Evolutionary conservation across 2,113 vertebrate species (phyloP), one percentile per base, ranked within the genome.

Genomic region (Willisornis vidua): DNA sequence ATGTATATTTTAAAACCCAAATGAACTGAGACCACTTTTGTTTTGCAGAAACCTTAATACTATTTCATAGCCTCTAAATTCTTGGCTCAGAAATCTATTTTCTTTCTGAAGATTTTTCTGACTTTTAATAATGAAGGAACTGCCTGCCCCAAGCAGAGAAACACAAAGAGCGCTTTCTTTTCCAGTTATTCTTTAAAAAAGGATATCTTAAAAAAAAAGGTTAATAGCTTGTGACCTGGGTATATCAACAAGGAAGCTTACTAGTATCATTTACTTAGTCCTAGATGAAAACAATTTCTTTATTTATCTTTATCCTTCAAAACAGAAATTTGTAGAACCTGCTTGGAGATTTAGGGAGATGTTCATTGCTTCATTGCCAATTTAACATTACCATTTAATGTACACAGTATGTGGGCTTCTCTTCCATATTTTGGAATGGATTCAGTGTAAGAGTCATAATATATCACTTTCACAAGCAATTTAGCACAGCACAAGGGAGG

Each of bases 401-500:
- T 91, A 92, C 93, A 93, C 90, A 95, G 88, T 94, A 94, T 93
- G 85, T 93, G 86, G 95, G 78, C 94, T 93, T 90, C 80, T 95
- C 39, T 94, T 97, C 62, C 76, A n/a, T 94, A 58, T 94, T 96
- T 95, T 95, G 62, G 57, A 72, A 67, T 76, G 90, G 51, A 91
- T 83, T 65, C 57, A 86, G 59, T 73, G 73, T 83, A 87, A 90
- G 90, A 93, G 87, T 93, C 28, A 58, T 88, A 95, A 96, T 94
- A 95, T 91, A 96, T 91, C 85, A 94, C 80, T 94, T 96, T 97
- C 94, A 97, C 91, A 97, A 97, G 91, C 88, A 97, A 97, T 97
- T 96, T 96, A 94, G 87, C 92, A 94, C 86, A 92, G 81, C 63
- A 67, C 82, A 96, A 96, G 83, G 81, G 88, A 94, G 89, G 84